Conservation (phyloP, 2,113 vertebrate species). For the Ahaetulla prasina region DNA sequence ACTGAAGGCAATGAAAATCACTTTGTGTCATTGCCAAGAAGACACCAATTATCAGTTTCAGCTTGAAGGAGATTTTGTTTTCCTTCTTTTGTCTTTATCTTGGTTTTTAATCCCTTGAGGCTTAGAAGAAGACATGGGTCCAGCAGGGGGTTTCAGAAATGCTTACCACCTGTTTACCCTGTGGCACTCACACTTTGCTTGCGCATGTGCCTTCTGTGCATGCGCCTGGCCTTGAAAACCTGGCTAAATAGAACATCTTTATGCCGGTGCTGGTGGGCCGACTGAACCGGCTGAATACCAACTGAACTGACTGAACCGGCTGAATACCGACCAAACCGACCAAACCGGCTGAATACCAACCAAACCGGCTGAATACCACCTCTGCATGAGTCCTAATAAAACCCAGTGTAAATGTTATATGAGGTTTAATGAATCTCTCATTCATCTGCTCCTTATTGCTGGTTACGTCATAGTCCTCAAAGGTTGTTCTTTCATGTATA, state of each 20-base stretch:
- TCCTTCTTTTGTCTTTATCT: neutral
- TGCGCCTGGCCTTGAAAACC: too few species aligned
- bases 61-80: neutral
- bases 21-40: neutral
- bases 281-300: too few species aligned
- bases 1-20: neutral
- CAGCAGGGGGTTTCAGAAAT: too few species aligned
- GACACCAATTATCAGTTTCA: neutral
- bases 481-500: neutral
- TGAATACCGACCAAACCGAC: too few species aligned
- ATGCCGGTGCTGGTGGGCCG: too few species aligned
- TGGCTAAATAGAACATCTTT: too few species aligned
- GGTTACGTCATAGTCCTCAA: neutral
- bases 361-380: too few species aligned
- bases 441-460: neutral
- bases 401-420: neutral
- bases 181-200: too few species aligned
- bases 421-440: neutral
- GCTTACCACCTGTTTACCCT: too few species aligned
- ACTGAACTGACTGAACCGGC: too few species aligned
- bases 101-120: neutral
- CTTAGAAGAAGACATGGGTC: neutral
- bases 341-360: too few species aligned
- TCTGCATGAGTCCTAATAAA: neutral
- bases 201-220: too few species aligned